Evolutionary conservation across 2,113 vertebrate species (phyloP), one percentile per base, ranked within the genome.

Genomic region (Tauraco erythrolophus): DNA sequence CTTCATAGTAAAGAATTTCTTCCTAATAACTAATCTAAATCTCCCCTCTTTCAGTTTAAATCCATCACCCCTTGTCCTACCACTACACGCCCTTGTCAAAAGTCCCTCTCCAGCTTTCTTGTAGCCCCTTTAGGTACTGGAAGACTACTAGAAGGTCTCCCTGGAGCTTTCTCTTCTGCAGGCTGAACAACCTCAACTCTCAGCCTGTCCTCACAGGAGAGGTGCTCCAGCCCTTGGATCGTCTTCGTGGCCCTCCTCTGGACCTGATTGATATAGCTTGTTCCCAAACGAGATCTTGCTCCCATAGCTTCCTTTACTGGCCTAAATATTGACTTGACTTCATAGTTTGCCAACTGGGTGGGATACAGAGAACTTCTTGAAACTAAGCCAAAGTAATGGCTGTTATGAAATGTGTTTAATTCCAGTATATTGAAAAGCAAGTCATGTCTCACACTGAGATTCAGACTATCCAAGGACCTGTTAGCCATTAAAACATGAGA

Each of bases 191-290:
- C 6, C 11, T 19, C 14, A 66, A 5, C 21, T 79, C 4, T 57
- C 25, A 69, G n/a, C 62, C n/a, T 92, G 14, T 33, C 39, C 17
- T 68, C 17, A 15, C 0, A 14, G 11, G 28, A 5, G n/a, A 70
- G 65, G 10, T 85, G 11, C 65, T 82, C 7, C 83, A 75, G 18
- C 25, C 30, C 31, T 2, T 23, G 8, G 16, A 51, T 39, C 11
- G 28, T 74, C 35, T 65, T 51, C 0, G 0, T 76, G 48, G n/a
- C 31, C 21, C 10, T 56, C 35, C 45, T 77, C 21, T 85, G 56
- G n/a, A 74, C 30, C 6, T 0, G 0, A 17, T 51, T 1, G 0
- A 8, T 19, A n/a, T 0, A 88, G 7, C 12, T 93, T 61, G 24
- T 84, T 81, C 62, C 74, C 61, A 88, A 71, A 74, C 7, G 30